Percentiles rank a stretch among this genome's conserved stretches.
These are phyloP conservation scores for Vesta saturnalis DNA, from an alignment of 2,888 invertebrate genomes.

Conservation along the genomic window DNA sequence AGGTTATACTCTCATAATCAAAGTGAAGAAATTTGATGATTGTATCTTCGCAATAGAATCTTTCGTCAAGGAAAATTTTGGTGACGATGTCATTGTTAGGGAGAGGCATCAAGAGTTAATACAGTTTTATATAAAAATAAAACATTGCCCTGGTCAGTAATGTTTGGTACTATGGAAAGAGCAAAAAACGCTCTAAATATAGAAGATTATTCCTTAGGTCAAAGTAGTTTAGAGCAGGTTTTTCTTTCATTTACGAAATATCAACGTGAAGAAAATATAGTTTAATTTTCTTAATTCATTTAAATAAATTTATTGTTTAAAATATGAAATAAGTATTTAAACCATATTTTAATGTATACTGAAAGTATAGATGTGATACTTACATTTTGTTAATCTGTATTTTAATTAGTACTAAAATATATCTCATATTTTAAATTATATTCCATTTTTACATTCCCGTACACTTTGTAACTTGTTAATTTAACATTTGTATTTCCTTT, in stretches of 20 bases:
- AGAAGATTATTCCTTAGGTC: conserved; percentile 85
- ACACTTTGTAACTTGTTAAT: too few relatives aligned
- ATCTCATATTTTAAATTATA: too few relatives aligned
- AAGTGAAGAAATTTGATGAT: conserved; percentile 57
- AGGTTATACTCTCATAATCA: conserved; percentile 62
- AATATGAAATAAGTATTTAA: too few relatives aligned
- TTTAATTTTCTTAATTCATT: too few relatives aligned
- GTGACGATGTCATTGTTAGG: conserved; percentile 60
- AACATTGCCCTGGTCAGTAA: conserved; percentile 74
- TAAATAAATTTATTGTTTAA: too few relatives aligned
- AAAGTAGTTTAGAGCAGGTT: conserved; percentile 85
- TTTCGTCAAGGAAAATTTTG: conserved; percentile 53
- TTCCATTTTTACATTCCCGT: too few relatives aligned
- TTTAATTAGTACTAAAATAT: too few relatives aligned
- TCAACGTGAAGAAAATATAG: conserved; percentile 51
- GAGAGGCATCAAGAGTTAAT: conserved; percentile 78
- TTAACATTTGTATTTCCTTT: too few relatives aligned
- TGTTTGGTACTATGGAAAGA: conserved; percentile 81
- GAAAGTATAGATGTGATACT: too few relatives aligned
- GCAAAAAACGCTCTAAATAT: conserved; percentile 62
- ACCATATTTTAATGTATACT: too few relatives aligned
- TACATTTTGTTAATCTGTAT: too few relatives aligned
- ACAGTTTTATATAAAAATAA: conserved; percentile 74
- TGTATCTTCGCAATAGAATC: conserved; percentile 16
- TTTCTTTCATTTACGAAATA: conserved; percentile 75